Base-by-base conservation (phyloP, 2,888 invertebrate genomes). In the Nemotelus pantherinus region DNA sequence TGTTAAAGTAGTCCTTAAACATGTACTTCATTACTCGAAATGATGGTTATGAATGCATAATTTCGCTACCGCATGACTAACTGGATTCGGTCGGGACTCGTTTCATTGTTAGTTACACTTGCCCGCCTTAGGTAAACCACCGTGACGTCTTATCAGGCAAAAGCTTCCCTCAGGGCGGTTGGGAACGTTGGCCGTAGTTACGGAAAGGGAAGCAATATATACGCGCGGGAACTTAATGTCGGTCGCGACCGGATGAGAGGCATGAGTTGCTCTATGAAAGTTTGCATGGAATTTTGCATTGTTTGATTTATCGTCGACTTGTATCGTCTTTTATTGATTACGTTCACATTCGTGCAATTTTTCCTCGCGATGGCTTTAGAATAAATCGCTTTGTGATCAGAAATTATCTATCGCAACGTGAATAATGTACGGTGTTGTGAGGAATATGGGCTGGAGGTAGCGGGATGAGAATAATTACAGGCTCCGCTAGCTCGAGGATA, bases 1-100 rank as follows among this genome's bases (percentile, higher is more conserved):
- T 74, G 74, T 60, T 74, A 74, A 74, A 74, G 74, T 60, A 74
- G 74, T 74, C 63, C 74, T 60, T 74, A 74, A 74, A 63, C 74
- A 50, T 74, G 74, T 74, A 74, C 74, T 74, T 74, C 74, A 74
- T 74, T 74, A 74, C 74, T 47, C 39, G 60, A 74, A 74, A 74
- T 74, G 63, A 74, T 74, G 74, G 74, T 74, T 74, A 60, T 74
- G 74, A 74, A 74, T 74, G 74, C 74, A 74, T 74, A 74, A 74
- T 74, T 74, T 74, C 41, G 60, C 74, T 48, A 47, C 74, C 60
- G 25, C 60, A 25, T 43, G 60, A 63, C 48, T 60, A 74, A 47
- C 45, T 45, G 45, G 45, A 48, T 67, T 67, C 48, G 39, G 10
- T 3, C 9, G 57, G 57, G 47, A n/a, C 50, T 67, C 3, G 48